Evolutionary conservation across 1,140 invertebrate genomes (phyloP).

Genomic region (Druon quercuslanigerum): DNA sequence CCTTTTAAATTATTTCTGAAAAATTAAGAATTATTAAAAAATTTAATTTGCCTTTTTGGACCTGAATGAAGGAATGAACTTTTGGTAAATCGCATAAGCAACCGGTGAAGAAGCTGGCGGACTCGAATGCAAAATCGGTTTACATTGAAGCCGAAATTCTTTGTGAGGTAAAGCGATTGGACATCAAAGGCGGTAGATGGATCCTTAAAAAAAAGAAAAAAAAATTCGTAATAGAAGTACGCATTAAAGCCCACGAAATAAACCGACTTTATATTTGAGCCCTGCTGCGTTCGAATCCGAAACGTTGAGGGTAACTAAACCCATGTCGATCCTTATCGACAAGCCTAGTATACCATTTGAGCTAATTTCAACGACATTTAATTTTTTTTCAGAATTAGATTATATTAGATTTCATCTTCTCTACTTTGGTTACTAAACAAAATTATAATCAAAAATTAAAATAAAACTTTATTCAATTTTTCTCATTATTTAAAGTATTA

Average conservation of each 20-base stretch:
- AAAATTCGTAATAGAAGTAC: background rate
- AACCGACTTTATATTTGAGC: slow-evolving; percentile 8
- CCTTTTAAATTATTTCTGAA: background rate
- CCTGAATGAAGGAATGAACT: background rate
- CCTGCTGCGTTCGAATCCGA: background rate
- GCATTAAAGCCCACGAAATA: background rate
- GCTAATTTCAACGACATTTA: background rate
- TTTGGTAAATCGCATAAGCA: slow-evolving; percentile 2
- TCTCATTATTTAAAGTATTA: background rate
- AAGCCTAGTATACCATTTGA: background rate
- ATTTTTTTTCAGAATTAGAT: background rate
- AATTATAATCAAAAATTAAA: no score
- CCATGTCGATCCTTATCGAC: slow-evolving; percentile 12
- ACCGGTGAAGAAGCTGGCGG: background rate
- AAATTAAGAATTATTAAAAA: no score
- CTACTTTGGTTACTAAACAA: background rate
- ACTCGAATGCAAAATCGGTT: slow-evolving; percentile 20
- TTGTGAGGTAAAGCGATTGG: slow-evolving; percentile 19
- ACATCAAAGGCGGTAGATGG: slow-evolving; percentile 25
- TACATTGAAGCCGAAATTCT: slow-evolving; percentile 4
- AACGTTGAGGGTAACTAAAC: slow-evolving; percentile 17
- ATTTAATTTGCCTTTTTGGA: no score
- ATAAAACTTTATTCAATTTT: no score
- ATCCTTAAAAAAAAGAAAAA: background rate
- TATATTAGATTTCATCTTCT: background rate